Percentiles rank a stretch among this genome's conserved stretches.
These are phyloP conservation scores for Lysiphlebus fabarum DNA, from an alignment of 1,140 invertebrate genomes.

Conservation along the genomic window DNA sequence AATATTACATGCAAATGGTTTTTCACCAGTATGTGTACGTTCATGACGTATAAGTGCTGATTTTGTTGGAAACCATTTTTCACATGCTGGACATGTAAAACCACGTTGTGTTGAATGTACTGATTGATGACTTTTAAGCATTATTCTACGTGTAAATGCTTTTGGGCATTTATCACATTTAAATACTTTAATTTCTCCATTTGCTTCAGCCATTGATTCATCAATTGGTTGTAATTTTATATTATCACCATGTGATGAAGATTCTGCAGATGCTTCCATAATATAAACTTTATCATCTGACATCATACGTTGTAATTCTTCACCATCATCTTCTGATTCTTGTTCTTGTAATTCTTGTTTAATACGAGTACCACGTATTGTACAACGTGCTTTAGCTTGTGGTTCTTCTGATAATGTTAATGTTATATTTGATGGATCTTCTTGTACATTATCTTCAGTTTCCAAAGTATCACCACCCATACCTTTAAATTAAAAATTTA, in stretches of 20 bases:
- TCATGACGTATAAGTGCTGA: constrained; percentile 76
- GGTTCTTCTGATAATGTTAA: constrained; percentile 48
- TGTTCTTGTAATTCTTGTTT: constrained; percentile 45
- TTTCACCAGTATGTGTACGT: constrained; percentile 73
- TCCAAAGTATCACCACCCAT: constrained; percentile 50
- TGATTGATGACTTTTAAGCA: constrained; percentile 61
- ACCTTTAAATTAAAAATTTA: constrained; percentile 28
- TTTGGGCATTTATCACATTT: constrained; percentile 59
- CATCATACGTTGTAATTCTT: constrained; percentile 47
- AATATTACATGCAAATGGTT: constrained; percentile 71
- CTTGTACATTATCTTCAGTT: constrained; percentile 44
- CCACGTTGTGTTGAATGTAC: constrained; percentile 62
- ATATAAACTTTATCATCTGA: constrained; percentile 48
- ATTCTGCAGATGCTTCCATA: constrained; percentile 46
- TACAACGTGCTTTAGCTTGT: constrained; percentile 50
- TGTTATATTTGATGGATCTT: constrained; percentile 56
- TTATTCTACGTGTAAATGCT: constrained; percentile 57
- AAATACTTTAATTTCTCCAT: constrained; percentile 55
- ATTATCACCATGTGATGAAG: constrained; percentile 31
- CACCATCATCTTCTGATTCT: constrained; percentile 51
- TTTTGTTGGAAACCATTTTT: constrained; percentile 75
- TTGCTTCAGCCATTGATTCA: constrained; percentile 40
- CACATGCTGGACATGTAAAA: constrained; percentile 67
- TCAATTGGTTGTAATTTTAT: constrained; percentile 38
- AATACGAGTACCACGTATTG: constrained; percentile 49